Conservation (phyloP, 2,888 invertebrate species). For the Heliconius ethilla region DNA sequence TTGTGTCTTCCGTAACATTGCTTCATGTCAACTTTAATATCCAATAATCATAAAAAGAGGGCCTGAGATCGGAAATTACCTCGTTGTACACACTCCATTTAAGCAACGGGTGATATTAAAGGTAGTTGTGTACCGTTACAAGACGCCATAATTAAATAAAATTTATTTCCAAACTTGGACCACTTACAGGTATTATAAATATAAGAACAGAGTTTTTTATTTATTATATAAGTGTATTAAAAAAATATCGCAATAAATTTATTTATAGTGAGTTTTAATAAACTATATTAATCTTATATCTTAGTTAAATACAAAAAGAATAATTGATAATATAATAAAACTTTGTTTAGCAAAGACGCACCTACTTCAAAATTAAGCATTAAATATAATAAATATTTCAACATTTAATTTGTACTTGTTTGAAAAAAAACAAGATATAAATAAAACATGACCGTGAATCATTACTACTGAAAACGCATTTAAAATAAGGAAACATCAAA, state of each 20-base stretch:
- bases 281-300: not conserved
- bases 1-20: conserved; percentile 43
- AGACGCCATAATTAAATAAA: conserved; percentile 60
- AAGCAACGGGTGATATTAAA: conserved; percentile 65
- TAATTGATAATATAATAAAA: too few relatives aligned
- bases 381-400: not conserved
- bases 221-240: too few relatives aligned
- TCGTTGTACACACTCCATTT: conserved; percentile 60
- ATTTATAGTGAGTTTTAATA: too few relatives aligned
- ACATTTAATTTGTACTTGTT: not conserved
- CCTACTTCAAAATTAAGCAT: not conserved
- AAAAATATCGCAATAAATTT: not conserved
- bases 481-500: conserved; percentile 60
- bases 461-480: conserved; percentile 50
- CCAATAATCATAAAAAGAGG: conserved; percentile 63
- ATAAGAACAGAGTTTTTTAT: too few relatives aligned
- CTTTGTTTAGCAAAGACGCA: too few relatives aligned
- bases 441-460: conserved; percentile 39
- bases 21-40: conserved; percentile 54
- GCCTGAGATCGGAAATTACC: conserved; percentile 67
- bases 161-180: conserved; percentile 51
- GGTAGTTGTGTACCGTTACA: conserved; percentile 70
- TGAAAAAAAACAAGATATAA: conserved; percentile 22
- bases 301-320: not conserved
- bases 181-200: not conserved